Percentiles rank a stretch among this genome's conserved stretches.
Evolutionary conservation across 2,797 vertebrate species (phyloP).

Genomic region (Gymnodraco acuticeps): DNA sequence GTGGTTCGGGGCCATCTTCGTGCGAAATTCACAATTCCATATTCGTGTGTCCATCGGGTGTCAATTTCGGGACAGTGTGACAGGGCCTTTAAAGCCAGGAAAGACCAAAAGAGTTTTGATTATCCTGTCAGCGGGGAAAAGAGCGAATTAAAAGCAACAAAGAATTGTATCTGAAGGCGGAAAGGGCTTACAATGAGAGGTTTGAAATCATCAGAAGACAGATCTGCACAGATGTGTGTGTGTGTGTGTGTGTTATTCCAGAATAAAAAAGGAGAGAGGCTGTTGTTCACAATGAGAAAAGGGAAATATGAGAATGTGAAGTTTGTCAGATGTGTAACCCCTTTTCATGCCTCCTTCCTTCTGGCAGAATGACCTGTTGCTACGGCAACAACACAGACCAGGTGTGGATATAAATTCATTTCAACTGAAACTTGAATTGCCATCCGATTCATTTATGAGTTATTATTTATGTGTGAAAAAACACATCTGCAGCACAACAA

Average conservation of each 20-base stretch:
- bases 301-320: slow-evolving; percentile 29
- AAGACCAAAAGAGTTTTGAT: slow-evolving; percentile 46
- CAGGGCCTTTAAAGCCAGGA: slow-evolving; percentile 42
- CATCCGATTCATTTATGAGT: slow-evolving; percentile 10
- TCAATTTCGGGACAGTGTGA: too few species aligned
- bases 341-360: slow-evolving; percentile 35
- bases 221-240: slow-evolving; percentile 29
- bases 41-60: too few species aligned
- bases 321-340: slow-evolving; percentile 46
- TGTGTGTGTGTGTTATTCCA: slow-evolving; percentile 39
- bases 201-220: slow-evolving; percentile 52
- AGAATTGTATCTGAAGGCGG: slow-evolving; percentile 57
- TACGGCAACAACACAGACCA: slow-evolving; percentile 64
- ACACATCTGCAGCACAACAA: slow-evolving; percentile 20
- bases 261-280: slow-evolving; percentile 9
- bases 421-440: slow-evolving; percentile 33
- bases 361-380: slow-evolving; percentile 62
- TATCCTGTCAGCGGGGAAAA: slow-evolving; percentile 35
- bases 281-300: slow-evolving; percentile 26
- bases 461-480: slow-evolving; percentile 4
- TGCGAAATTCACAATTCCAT: too few species aligned
- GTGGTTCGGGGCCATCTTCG: too few species aligned
- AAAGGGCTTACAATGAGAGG: slow-evolving; percentile 47
- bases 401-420: slow-evolving; percentile 53
- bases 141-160: slow-evolving; percentile 52